Evolutionary conservation across 2,113 vertebrate species (phyloP), one percentile per base, ranked within the genome.

Genomic region (Limnothrissa miodon): DNA sequence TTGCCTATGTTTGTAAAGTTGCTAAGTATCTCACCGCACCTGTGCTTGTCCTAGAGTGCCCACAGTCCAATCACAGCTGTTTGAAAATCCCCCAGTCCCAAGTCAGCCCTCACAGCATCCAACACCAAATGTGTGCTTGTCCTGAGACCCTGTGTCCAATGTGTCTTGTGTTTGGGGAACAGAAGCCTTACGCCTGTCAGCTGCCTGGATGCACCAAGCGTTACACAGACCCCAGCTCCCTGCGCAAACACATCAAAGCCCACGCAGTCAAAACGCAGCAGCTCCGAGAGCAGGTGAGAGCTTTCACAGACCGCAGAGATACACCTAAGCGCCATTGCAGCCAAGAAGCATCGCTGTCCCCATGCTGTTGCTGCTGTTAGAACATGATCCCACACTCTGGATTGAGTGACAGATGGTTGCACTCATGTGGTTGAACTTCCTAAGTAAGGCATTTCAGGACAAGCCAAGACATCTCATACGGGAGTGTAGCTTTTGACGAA

Each of bases 181-280:
- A 94, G 93, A 94, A 94, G 87, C 93, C 93, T 25, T 94, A 94
- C 11, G 92, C 91, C 83, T 94, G 93, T 88, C 93, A 94, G 90
- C 91, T 93, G 80, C 89, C 91, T 0, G 92, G 93, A 53, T 94
- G 93, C 87, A 92, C 90, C 90, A 94, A 94, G 25, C 92, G 93
- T 19, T 93, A 93, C 91, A 93, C 93, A 0, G 93, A 93, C 79
- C 93, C 93, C 81, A 93, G 93, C 89, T 94, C 93, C 0, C 36
- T 94, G 78, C 88, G 93, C n/a, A 94, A 94, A 33, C 93, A 94
- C 36, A 90, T 93, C 88, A 94, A 94, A 25, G 91, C 91, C 56
- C 93, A 94, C 78, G 90, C 91, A 2, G 83, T 87, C 78, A 92
- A 91, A 90, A 89, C 90, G 59, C 89, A 88, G 44, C 92, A 90